A percentile compares a stretch with the other conserved stretches of the same genome.
These are phyloP conservation scores for Ophioderma brevispina DNA, from an alignment of 35 echinoderm and acorn worm species.

Conservation along the genomic window DNA sequence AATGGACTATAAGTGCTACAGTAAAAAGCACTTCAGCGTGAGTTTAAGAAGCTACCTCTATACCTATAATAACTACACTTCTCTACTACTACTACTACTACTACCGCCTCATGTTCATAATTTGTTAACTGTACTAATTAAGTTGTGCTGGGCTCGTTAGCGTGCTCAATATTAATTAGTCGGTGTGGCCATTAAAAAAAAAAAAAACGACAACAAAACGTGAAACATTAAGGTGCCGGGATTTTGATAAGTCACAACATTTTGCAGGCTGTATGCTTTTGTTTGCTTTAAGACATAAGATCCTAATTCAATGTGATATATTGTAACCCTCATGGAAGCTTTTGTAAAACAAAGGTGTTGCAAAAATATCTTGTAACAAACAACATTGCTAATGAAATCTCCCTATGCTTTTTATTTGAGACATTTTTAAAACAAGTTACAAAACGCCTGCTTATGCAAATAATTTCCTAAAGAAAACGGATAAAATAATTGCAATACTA, in stretches of 20 bases:
- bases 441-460: too few relatives aligned
- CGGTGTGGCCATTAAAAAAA: neutral
- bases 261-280: neutral
- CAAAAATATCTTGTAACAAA: too few relatives aligned
- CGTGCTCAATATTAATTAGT: neutral
- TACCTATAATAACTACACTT: neutral
- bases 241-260: neutral
- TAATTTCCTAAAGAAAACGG: too few relatives aligned
- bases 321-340: too few relatives aligned
- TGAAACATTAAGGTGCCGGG: neutral
- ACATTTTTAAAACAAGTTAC: too few relatives aligned
- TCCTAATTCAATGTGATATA: too few relatives aligned
- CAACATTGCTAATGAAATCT: too few relatives aligned
- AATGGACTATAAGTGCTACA: constrained; percentile 1
- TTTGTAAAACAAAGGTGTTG: too few relatives aligned
- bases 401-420: too few relatives aligned
- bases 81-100: neutral
- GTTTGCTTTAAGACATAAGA: too few relatives aligned
- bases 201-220: neutral
- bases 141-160: neutral
- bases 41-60: neutral
- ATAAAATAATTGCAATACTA: too few relatives aligned
- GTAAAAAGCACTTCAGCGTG: neutral
- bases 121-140: constrained; percentile 1
- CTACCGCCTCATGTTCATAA: neutral